Conservation (phyloP, 2,797 vertebrate species). For the Todus mexicanus region DNA sequence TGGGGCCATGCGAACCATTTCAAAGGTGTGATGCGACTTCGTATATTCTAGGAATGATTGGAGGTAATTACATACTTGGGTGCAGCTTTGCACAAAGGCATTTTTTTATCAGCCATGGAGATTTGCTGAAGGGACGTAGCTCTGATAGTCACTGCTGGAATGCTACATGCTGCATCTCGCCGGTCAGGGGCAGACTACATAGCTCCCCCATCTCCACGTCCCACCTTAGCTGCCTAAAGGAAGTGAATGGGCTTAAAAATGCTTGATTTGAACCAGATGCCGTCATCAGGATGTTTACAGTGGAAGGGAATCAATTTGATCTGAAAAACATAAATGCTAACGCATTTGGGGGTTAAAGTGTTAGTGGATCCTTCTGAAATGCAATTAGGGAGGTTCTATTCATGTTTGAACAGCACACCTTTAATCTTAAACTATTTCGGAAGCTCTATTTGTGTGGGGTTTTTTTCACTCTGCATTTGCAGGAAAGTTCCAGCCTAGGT, state of each 20-base stretch:
- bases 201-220: neutral
- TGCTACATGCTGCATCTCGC: rapidly evolving
- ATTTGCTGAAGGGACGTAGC: neutral
- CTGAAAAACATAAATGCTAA: neutral
- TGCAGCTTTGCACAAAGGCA: neutral
- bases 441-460: neutral
- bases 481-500: constrained; percentile 16
- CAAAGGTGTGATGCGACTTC: neutral
- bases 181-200: rapidly evolving
- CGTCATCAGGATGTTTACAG: neutral
- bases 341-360: neutral
- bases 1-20: neutral
- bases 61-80: neutral
- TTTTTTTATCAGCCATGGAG: neutral
- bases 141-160: neutral
- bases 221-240: neutral
- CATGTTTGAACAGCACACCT: neutral
- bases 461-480: neutral
- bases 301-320: neutral
- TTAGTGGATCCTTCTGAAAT: neutral
- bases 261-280: neutral
- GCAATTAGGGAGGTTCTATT: neutral
- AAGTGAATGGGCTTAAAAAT: neutral
- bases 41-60: neutral
- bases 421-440: neutral